Percentiles rank a stretch among this genome's conserved stretches.
Evolutionary conservation across 2,113 vertebrate genomes (phyloP).

Genomic region (Tursiops truncatus): DNA sequence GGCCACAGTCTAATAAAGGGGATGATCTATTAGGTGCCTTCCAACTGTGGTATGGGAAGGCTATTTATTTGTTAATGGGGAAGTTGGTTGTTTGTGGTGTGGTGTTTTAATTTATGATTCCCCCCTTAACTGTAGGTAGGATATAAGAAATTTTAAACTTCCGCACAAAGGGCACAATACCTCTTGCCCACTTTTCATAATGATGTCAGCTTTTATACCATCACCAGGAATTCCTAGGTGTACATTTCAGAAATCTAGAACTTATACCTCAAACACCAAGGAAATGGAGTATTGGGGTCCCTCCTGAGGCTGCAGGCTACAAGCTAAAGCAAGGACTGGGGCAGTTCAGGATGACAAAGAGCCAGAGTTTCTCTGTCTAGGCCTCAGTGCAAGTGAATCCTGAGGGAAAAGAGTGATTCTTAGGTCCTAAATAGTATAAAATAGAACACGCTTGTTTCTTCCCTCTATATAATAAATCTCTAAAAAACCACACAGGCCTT

Average conservation of each 20-base stretch:
- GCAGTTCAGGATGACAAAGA: not conserved
- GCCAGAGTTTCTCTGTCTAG: not conserved
- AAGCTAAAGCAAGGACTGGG: not conserved
- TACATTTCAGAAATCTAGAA: not conserved
- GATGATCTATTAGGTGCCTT: not conserved
- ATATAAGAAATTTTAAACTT: not conserved
- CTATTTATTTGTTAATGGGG: not conserved
- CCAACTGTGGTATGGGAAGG: not conserved
- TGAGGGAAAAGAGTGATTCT: not conserved
- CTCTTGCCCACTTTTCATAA: not conserved
- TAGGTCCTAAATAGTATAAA: not conserved
- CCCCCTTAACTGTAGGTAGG: not conserved
- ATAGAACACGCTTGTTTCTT: not conserved
- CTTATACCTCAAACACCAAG: not conserved
- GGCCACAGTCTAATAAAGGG: not conserved
- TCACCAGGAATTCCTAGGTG: not conserved
- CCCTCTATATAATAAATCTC: not conserved
- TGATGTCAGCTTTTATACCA: not conserved
- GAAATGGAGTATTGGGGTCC: not conserved
- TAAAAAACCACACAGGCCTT: not conserved
- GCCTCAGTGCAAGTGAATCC: not conserved
- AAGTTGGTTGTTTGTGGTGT: not conserved
- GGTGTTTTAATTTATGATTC: not conserved
- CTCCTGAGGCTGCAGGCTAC: not conserved
- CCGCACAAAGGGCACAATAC: not conserved